Evolutionary conservation across 2,888 invertebrate genomes (phyloP).

Genomic region (Scaptomyza caliginosa): DNA sequence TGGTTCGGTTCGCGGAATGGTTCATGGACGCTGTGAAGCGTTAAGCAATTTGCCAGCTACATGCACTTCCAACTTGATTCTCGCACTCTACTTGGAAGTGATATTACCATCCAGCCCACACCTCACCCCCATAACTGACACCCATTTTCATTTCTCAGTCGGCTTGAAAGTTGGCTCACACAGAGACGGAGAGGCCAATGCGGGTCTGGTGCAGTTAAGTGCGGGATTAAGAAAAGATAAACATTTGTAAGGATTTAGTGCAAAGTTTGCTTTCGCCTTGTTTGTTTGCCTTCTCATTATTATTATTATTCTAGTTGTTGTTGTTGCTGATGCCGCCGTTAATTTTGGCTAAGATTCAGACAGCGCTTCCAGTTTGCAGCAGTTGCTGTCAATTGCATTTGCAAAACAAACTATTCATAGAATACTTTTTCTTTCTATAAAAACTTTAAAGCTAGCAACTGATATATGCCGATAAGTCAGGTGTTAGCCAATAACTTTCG

Average conservation of each 20-base stretch:
- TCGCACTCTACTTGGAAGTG: not conserved
- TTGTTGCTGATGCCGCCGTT: constrained; percentile 29
- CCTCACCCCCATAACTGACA: not conserved
- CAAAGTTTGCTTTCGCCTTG: constrained; percentile 76
- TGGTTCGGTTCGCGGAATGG: constrained; percentile 15
- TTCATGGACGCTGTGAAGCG: constrained; percentile 63
- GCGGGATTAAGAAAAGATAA: constrained; percentile 83
- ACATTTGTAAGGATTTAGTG: constrained; percentile 83
- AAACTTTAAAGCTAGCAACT: too few relatives aligned
- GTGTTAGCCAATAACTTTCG: constrained; percentile 67
- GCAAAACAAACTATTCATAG: too few relatives aligned
- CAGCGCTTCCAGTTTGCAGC: constrained; percentile 24
- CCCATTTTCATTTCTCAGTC: constrained; percentile 18
- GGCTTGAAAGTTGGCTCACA: constrained; percentile 17
- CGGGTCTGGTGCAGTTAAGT: constrained; percentile 77
- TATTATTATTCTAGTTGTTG: constrained; percentile 49
- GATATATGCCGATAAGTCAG: too few relatives aligned
- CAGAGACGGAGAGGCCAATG: constrained; percentile 53
- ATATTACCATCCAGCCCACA: not conserved
- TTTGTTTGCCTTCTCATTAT: constrained; percentile 72
- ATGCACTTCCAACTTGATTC: constrained; percentile 37
- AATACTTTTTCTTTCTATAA: too few relatives aligned
- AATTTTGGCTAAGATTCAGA: constrained; percentile 23
- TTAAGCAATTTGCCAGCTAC: constrained; percentile 78
- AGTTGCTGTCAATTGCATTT: constrained; percentile 37